These are phyloP conservation scores for Troides aeacus DNA, from an alignment of 2,888 invertebrate species.

Conservation along the genomic window DNA sequence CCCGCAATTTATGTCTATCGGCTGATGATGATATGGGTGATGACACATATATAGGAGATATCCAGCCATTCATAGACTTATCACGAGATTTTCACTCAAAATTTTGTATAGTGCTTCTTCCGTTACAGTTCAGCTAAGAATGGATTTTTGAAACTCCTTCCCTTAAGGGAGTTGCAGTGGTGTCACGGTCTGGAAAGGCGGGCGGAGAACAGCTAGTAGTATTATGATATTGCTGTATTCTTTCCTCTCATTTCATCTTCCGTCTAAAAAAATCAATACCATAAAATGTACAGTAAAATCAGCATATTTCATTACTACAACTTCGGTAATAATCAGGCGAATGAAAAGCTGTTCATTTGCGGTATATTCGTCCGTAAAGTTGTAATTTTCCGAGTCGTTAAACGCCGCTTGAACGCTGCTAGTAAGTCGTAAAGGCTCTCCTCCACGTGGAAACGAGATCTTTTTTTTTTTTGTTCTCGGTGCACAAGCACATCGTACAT, in stretches of 20 bases:
- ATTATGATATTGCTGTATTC: too few relatives aligned
- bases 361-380: conserved; percentile 48
- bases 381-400: conserved; percentile 73
- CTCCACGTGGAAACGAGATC: conserved; percentile 61
- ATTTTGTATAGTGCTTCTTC: too few relatives aligned
- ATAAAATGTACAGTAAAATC: conserved; percentile 29
- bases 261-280: not conserved
- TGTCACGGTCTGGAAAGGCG: too few relatives aligned
- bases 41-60: too few relatives aligned
- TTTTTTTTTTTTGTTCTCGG: conserved; percentile 43
- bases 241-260: not conserved
- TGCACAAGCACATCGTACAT: conserved; percentile 63
- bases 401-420: conserved; percentile 52
- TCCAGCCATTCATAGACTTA: too few relatives aligned
- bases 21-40: too few relatives aligned
- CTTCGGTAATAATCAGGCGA: conserved; percentile 41
- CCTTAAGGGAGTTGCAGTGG: too few relatives aligned
- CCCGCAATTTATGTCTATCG: too few relatives aligned
- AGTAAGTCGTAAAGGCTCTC: conserved; percentile 59
- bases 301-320: conserved; percentile 27
- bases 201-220: too few relatives aligned
- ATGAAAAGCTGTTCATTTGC: conserved; percentile 44
- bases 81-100: too few relatives aligned
- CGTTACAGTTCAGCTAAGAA: too few relatives aligned
- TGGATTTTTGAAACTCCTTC: too few relatives aligned